Base-by-base conservation (phyloP, 2,888 invertebrate genomes). In the Drosophila melanosoma region DNA sequence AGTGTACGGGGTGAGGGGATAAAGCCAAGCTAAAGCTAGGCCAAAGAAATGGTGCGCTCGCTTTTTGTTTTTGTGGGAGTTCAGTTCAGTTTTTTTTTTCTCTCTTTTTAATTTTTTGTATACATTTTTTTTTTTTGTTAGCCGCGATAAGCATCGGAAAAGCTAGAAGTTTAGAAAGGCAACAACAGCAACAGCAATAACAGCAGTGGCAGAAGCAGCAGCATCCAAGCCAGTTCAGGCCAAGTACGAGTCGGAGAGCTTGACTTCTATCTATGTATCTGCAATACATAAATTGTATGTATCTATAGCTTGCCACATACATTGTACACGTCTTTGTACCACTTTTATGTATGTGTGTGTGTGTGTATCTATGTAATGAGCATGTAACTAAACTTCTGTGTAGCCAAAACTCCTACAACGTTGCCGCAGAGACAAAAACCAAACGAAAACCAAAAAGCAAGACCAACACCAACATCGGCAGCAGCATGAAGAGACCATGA, bases 251-350 rank as follows among this genome's bases (percentile, higher is more conserved):
- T 57, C 32, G 12, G 20, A 57, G 36, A 65, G 69, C 76, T 69
- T 51, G 42, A 58, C 65, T 75, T 73, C 77, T 78, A 83, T 86
- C 82, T 86, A 83, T 86, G 88, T 88, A 86, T 86, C 87, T 81
- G 89, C 84, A 82, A 84, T 83, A 88, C 87, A 86, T 86, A 86
- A 86, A 86, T 85, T 85, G 88, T 85, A 83, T 88, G 85, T 88
- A 85, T 86, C 88, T 86, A 78, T 82, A 75, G 80, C 66, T 71
- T 66, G 71, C 71, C 71, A 77, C 69, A 71, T 74, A 69, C 74
- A 79, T 40, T 83, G 69, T 82, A 75, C 70, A 57, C 65, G 49
- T 68, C 33, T 59, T 20, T 53, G 52, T 45, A 45, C 45, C 23
- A 45, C 45, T 15, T 45, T 26, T 45, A 45, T 23, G 45, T 45